Base-by-base conservation (phyloP, 2,888 invertebrate species). In the Agonopterix subpropinquella region DNA sequence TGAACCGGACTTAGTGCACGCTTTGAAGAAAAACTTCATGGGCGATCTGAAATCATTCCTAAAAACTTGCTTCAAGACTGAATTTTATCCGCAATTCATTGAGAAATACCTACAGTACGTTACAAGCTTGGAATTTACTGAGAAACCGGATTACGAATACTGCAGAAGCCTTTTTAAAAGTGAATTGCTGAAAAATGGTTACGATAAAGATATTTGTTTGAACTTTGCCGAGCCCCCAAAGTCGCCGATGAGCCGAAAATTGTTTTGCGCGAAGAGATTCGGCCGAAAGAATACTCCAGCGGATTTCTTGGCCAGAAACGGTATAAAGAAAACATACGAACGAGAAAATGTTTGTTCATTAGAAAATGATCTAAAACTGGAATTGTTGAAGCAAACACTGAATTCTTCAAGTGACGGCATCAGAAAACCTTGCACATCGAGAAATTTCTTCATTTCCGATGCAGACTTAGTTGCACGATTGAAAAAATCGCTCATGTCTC, bases 91-190 rank as follows among this genome's bases (percentile, higher is more conserved):
- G 43, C 89, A 88, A 60, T 93, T 92, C 72, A 73, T 94, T 60
- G 90, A 91, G 50, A 92, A 93, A 64, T 96, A 92, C 71, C 89
- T 96, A 53, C 85, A 91, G 53, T 93, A 94, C 67, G 91, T 95
- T 13, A 89, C 91, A 41, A 90, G 91, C 58, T 80, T 96, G 42
- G 90, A 92, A 36, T 96, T 94, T 70, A 92, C 92, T 47, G 92
- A 94, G 54, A 89, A 91, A 62, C 96, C 96, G 0, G 92, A 95
- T 70, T 96, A 96, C 73, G 89, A 91, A 13, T 91, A 91, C 55
- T 93, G 93, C 64, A 91, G 92, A 59, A 90, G 87, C 55, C 74
- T 96, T 37, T 93, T 96, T 61, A 89, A 82, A 57, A 90, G 89
- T 52, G 94, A 93, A 57, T 81, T 95, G 41, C 74, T 89, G 43